Percentiles rank a stretch among this genome's conserved stretches.
These are phyloP conservation scores for Listronotus bonariensis DNA, from an alignment of 1,140 invertebrate genomes.

Conservation along the genomic window DNA sequence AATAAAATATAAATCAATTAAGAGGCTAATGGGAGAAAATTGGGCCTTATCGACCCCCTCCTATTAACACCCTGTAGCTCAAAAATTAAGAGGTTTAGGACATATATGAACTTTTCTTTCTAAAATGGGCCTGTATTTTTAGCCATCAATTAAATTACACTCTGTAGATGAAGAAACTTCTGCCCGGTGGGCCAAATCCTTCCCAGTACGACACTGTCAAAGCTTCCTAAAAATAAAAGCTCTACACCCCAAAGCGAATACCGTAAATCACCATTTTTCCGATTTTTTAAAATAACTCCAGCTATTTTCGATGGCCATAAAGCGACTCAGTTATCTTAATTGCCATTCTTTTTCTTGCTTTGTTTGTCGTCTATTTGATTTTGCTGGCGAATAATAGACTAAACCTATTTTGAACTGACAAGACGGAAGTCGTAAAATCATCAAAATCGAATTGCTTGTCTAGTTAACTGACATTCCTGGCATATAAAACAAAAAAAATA, in stretches of 20 bases:
- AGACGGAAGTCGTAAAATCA: constrained; percentile 22
- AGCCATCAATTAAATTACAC: too few species aligned
- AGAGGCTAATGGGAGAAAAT: too few species aligned
- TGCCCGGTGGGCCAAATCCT: too few species aligned
- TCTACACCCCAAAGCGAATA: neutral
- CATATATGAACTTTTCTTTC: too few species aligned
- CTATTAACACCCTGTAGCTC: too few species aligned
- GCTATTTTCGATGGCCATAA: constrained; percentile 11
- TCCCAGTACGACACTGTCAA: too few species aligned
- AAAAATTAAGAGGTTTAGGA: too few species aligned
- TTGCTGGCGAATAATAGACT: constrained; percentile 13
- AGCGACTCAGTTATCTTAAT: constrained; percentile 18
- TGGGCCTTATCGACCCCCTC: too few species aligned
- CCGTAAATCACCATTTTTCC: constrained; percentile 12
- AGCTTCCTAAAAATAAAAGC: neutral
- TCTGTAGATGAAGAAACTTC: too few species aligned
- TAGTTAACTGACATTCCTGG: neutral
- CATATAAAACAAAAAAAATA: neutral
- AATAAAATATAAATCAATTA: too few species aligned
- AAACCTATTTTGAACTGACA: constrained; percentile 16
- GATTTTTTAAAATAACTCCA: constrained; percentile 19
- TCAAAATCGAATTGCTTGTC: constrained; percentile 11
- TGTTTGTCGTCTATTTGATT: constrained; percentile 1
- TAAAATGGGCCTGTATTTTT: too few species aligned
- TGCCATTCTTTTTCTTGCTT: constrained; percentile 21